Evolutionary conservation across 2,797 vertebrate genomes (phyloP), one percentile per base, ranked within the genome.

Genomic region (Periophthalmus magnuspinnatus): DNA sequence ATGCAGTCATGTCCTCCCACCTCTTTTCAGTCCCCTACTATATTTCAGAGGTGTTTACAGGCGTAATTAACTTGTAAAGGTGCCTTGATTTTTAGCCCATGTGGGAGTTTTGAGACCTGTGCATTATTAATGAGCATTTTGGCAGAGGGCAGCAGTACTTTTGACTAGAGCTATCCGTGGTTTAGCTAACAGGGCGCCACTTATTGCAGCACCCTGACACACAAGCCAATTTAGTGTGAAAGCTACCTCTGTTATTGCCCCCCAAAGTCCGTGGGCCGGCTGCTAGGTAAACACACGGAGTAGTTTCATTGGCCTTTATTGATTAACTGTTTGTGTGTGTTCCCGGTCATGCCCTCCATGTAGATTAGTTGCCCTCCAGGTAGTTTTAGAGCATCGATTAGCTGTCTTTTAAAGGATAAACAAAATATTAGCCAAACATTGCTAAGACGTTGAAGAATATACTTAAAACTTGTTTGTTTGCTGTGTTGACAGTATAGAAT

Each of bases 201-300:
- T 65, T 56, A 74, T 77, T 56, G 57, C 66, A 65, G 66, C 55
- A 70, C 69, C 63, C 54, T 68, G 63, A 73, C 1, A 4, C 0
- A n/a, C 57, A 61, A 56, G 36, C 58, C 66, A 68, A 65, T 80
- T 81, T 80, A 78, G 64, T 41, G 50, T 9, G 57, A 62, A 69
- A 13, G 70, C 47, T 32, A 55, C 59, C 10, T 9, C 33, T 69
- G 54, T 57, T 56, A 64, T 65, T 77, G 52, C 1, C n/a, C 68
- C 2, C 50, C 3, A 21, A 58, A 69, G 52, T 65, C 17, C 68
- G 54, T 57, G 19, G 45, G 56, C 16, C 10, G 1, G 34, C 19
- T 22, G 11, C 41, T 68, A 10, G 41, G 14, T 28, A 8, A 11
- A 38, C 32, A 11, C n/a, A 45, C 2, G 34, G 16, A 28, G 32